These are phyloP conservation scores for Natrix natrix DNA, from an alignment of 2,797 vertebrate species.

Conservation along the genomic window DNA sequence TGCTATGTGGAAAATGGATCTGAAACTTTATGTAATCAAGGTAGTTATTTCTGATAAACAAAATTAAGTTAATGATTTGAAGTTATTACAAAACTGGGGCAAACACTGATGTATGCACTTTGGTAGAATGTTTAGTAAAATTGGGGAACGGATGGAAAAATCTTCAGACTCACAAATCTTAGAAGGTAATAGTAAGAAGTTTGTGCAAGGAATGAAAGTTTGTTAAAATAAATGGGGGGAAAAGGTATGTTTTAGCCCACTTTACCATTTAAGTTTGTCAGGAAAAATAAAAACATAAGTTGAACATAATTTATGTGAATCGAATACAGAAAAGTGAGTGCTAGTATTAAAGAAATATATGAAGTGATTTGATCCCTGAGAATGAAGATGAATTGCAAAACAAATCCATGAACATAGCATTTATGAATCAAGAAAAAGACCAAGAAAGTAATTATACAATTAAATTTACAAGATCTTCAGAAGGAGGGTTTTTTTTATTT, in stretches of 20 bases:
- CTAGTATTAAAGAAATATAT: background rate
- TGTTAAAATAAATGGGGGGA: background rate
- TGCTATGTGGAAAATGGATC: background rate
- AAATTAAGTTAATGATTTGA: background rate
- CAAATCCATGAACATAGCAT: background rate
- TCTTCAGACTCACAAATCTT: background rate
- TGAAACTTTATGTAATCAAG: background rate
- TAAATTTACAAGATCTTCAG: background rate
- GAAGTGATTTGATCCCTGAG: background rate
- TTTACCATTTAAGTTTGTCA: background rate
- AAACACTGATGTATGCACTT: background rate
- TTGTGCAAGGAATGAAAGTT: background rate
- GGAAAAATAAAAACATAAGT: background rate
- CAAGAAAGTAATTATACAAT: background rate
- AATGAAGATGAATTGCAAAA: background rate
- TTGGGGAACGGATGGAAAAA: background rate
- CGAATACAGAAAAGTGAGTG: background rate
- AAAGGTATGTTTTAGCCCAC: background rate
- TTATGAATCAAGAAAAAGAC: background rate
- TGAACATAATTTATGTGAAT: background rate
- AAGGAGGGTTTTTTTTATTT: background rate
- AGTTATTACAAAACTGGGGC: background rate
- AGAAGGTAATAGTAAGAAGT: background rate
- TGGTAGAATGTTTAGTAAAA: background rate
- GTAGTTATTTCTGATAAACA: background rate